A percentile compares a stretch with the other conserved stretches of the same genome.
These are phyloP conservation scores for Synergus umbraculus DNA, from an alignment of 2,888 invertebrate genomes.

Conservation along the genomic window DNA sequence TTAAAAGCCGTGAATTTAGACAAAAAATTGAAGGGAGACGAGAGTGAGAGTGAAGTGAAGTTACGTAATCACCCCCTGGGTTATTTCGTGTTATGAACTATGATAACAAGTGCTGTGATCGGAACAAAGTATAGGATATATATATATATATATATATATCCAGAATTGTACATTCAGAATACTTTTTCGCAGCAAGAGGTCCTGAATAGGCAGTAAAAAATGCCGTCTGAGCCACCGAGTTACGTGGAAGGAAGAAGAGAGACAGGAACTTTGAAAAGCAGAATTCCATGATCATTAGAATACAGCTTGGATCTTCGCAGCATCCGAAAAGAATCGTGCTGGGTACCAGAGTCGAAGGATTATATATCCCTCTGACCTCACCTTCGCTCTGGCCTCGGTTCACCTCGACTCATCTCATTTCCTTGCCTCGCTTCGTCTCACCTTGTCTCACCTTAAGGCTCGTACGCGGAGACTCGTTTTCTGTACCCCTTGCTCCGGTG, in stretches of 20 bases:
- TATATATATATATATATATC: no score
- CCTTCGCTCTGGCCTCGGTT: constrained; percentile 55
- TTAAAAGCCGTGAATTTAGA: no score
- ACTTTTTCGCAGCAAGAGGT: neutral
- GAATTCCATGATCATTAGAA: constrained; percentile 38
- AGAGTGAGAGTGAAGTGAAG: no score
- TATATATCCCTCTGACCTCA: constrained; percentile 66
- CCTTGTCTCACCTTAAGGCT: constrained; percentile 40
- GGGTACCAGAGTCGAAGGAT: constrained; percentile 68
- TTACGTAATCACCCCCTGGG: no score
- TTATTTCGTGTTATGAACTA: no score
- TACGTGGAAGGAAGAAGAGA: constrained; percentile 33
- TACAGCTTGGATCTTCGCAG: constrained; percentile 45
- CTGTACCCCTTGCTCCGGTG: constrained; percentile 39
- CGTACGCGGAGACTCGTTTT: constrained; percentile 43
- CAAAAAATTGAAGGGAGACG: no score
- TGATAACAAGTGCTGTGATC: no score
- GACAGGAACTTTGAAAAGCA: constrained; percentile 6
- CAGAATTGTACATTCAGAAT: no score
- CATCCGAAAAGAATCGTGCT: constrained; percentile 71
- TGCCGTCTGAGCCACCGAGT: neutral
- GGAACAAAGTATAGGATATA: no score
- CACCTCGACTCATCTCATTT: constrained; percentile 49
- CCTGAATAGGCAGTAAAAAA: constrained; percentile 23
- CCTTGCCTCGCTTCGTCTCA: constrained; percentile 48